Percentiles rank a stretch among this genome's conserved stretches.
These are phyloP conservation scores for Siphamia tubifer DNA, from an alignment of 2,113 vertebrate species.

Conservation along the genomic window DNA sequence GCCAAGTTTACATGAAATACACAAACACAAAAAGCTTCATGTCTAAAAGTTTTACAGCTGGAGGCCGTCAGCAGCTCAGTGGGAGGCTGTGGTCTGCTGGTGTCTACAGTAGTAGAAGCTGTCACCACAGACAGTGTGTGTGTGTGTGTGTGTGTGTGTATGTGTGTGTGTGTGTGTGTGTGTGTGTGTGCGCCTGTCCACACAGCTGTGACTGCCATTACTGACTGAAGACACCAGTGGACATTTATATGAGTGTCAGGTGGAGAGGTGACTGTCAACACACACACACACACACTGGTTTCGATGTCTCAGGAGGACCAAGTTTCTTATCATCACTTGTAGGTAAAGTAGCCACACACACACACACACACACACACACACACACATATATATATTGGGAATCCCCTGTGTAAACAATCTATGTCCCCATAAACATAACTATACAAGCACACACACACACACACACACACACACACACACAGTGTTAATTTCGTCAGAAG, in stretches of 20 bases:
- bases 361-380: not conserved
- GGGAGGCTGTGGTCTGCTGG: slow-evolving; percentile 41
- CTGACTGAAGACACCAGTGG: slow-evolving; percentile 67
- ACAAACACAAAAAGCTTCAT: too few relatives aligned
- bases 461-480: too few relatives aligned
- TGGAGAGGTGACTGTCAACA: slow-evolving; percentile 63
- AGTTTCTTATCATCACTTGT: too few relatives aligned
- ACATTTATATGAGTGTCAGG: slow-evolving; percentile 65
- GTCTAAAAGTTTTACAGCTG: too few relatives aligned
- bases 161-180: too few relatives aligned
- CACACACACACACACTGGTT: not conserved
- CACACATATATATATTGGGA: not conserved
- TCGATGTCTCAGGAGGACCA: too few relatives aligned
- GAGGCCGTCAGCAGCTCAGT: slow-evolving; percentile 40
- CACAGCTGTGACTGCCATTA: slow-evolving; percentile 55
- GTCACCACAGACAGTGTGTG: slow-evolving; percentile 63
- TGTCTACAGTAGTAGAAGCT: slow-evolving; percentile 63
- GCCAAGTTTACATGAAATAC: too few relatives aligned
- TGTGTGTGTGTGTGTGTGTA: too few relatives aligned
- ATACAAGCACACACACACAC: too few relatives aligned
- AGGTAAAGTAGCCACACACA: too few relatives aligned
- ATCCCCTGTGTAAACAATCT: not conserved
- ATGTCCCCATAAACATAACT: too few relatives aligned
- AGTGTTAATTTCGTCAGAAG: too few relatives aligned
- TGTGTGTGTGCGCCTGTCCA: slow-evolving; percentile 61